Conservation (phyloP, 2,113 vertebrate genomes). For the Leptodactylus fuscus region DNA sequence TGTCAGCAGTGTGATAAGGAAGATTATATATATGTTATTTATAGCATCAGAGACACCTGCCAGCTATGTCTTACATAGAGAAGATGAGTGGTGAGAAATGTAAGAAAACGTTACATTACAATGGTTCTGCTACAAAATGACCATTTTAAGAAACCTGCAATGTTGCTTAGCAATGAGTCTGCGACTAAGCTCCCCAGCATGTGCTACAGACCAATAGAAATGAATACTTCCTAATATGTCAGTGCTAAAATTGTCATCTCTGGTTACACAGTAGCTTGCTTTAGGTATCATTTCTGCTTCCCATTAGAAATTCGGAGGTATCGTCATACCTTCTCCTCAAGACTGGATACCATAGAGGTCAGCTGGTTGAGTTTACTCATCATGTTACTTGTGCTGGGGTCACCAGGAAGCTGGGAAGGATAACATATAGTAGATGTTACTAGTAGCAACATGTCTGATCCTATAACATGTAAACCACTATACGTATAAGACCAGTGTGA, state of each 20-base stretch:
- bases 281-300: neutral
- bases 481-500: too few species aligned
- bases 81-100: neutral
- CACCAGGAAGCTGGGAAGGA: conserved; percentile 74
- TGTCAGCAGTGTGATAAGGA: too few species aligned
- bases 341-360: conserved; percentile 85
- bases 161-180: conserved; percentile 12
- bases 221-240: neutral
- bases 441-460: neutral
- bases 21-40: too few species aligned
- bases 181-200: neutral
- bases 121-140: neutral
- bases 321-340: conserved; percentile 90
- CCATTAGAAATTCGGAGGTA: neutral
- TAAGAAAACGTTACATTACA: neutral
- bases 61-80: neutral
- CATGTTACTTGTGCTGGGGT: conserved; percentile 76
- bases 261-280: neutral
- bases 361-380: conserved; percentile 85
- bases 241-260: neutral
- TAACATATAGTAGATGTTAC: neutral
- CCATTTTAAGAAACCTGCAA: neutral
- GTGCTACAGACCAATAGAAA: neutral
- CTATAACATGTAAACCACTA: neutral
- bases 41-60: neutral